Evolutionary conservation across 2,797 vertebrate genomes (phyloP).

Genomic region (Bradypodion pumilum): DNA sequence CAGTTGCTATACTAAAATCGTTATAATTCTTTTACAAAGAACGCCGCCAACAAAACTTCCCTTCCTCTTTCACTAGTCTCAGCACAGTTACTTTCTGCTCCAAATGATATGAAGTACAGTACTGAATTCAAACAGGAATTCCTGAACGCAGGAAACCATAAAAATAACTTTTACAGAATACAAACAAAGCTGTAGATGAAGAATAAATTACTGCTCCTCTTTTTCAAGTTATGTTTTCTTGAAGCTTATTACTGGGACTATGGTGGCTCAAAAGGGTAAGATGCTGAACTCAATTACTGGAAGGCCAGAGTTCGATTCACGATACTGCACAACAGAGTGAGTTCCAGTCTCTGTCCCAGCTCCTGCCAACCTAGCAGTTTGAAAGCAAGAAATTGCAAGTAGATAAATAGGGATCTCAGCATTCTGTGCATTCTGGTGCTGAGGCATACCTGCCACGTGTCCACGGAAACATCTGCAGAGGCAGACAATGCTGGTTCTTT

Average conservation of each 20-base stretch:
- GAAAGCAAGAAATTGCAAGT: no score
- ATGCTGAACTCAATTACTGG: no score
- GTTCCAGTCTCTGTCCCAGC: no score
- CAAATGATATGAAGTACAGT: slow-evolving; percentile 42
- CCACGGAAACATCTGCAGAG: no score
- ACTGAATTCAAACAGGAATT: slow-evolving; percentile 49
- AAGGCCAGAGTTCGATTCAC: no score
- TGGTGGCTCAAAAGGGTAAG: no score
- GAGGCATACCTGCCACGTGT: no score
- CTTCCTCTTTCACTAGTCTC: slow-evolving; percentile 36
- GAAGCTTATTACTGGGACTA: slow-evolving; percentile 43
- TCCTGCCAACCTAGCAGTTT: no score
- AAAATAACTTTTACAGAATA: slow-evolving; percentile 41
- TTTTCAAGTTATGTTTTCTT: slow-evolving; percentile 44
- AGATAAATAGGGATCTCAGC: no score
- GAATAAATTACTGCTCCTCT: slow-evolving; percentile 44
- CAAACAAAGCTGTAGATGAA: slow-evolving; percentile 41
- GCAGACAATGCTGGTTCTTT: no score
- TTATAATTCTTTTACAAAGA: slow-evolving; percentile 27
- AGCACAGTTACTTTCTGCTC: slow-evolving; percentile 68
- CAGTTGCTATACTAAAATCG: slow-evolving; percentile 25
- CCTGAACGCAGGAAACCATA: slow-evolving; percentile 34
- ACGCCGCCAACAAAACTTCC: not conserved
- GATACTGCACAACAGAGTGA: no score
- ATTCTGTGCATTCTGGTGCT: no score